phyloP scores from a whole-genome alignment of 2,113 vertebrate genomes.

The Rynchops niger region DNA sequence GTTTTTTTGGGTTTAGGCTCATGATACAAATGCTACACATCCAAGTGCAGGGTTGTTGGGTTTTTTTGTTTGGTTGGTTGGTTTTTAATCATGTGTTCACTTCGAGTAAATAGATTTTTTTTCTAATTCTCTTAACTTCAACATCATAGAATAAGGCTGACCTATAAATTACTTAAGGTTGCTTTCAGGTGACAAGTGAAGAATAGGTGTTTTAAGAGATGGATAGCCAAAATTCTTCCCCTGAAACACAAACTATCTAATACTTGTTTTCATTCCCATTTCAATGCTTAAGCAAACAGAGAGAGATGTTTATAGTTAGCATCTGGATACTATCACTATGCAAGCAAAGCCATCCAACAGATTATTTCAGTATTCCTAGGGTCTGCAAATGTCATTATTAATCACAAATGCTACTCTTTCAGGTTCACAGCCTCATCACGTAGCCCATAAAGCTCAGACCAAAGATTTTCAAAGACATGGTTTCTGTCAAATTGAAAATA shows the following conservation, averaged over 20 bases:
- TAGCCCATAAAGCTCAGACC: conserved; percentile 13
- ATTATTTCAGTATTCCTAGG: conserved; percentile 1
- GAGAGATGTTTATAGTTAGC: conserved; percentile 24
- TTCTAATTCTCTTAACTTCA: neutral
- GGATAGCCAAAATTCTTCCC: neutral
- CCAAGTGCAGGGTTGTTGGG: neutral
- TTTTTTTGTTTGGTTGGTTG: neutral
- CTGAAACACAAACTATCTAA: neutral
- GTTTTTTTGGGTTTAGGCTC: neutral
- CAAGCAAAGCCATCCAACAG: neutral
- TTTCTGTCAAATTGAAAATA: conserved; percentile 19
- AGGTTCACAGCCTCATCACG: conserved; percentile 23
- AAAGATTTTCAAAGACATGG: neutral
- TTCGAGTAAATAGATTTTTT: neutral
- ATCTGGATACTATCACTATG: conserved; percentile 51
- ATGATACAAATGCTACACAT: neutral
- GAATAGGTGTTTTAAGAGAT: neutral
- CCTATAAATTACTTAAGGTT: neutral
- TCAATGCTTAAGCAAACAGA: conserved; percentile 13
- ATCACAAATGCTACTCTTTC: conserved; percentile 34
- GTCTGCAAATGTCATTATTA: conserved; percentile 43
- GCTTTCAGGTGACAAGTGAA: neutral
- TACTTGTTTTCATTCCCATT: neutral
- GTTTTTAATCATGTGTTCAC: neutral
- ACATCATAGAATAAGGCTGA: neutral